Evolutionary conservation across 2,113 vertebrate species (phyloP).

Genomic region (Tinamus guttatus): DNA sequence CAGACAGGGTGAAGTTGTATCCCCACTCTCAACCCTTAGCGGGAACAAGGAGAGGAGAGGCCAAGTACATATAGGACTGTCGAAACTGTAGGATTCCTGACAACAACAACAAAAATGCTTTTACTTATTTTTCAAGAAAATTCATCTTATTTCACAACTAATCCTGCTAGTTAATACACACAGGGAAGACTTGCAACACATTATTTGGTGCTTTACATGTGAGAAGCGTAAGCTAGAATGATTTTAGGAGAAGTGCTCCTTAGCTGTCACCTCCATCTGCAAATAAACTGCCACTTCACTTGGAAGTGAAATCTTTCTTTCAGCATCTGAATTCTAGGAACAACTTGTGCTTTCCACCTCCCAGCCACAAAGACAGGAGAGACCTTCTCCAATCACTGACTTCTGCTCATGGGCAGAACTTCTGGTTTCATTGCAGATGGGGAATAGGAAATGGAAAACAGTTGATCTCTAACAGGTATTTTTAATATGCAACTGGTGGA

Average conservation of each 20-base stretch:
- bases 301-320: not conserved
- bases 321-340: not conserved
- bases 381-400: not conserved
- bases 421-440: not conserved
- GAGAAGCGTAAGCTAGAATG: not conserved
- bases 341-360: not conserved
- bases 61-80: not conserved
- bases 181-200: fast-evolving
- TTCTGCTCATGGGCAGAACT: not conserved
- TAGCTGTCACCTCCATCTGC: not conserved
- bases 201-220: not conserved
- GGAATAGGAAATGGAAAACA: conserved; percentile 14
- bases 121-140: not conserved
- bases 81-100: not conserved
- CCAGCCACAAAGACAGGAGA: not conserved
- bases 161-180: not conserved
- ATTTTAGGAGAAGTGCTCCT: not conserved
- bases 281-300: not conserved
- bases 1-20: not conserved
- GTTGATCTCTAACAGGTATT: not conserved
- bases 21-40: not conserved
- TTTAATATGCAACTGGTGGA: conserved; percentile 26
- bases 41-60: not conserved
- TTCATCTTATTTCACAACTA: not conserved
- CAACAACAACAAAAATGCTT: not conserved